phyloP scores from a whole-genome alignment of 1,140 invertebrate species.

The Pogonus chalceus region DNA sequence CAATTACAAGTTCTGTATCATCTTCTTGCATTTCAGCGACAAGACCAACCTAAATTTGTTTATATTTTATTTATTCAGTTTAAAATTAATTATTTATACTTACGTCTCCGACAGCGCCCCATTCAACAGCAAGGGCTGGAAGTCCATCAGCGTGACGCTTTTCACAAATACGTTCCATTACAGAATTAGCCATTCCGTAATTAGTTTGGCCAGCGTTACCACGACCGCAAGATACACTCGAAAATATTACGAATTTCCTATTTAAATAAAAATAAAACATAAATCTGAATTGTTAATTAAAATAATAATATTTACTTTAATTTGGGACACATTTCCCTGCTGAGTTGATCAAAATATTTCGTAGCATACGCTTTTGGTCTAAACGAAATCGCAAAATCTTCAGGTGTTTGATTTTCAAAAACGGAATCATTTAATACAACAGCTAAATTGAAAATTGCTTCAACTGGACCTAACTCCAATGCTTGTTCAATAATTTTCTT shows the following conservation, averaged over 20 bases:
- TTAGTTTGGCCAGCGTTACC: slow-evolving; percentile 85
- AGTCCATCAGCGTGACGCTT: slow-evolving; percentile 43
- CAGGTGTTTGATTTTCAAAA: slow-evolving; percentile 50
- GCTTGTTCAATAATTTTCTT: slow-evolving; percentile 50
- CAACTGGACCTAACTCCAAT: slow-evolving; percentile 50
- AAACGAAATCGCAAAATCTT: slow-evolving; percentile 44
- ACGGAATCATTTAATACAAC: slow-evolving; percentile 53
- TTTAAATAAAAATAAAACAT: not conserved
- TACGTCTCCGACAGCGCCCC: slow-evolving; percentile 61
- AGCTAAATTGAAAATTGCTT: slow-evolving; percentile 76
- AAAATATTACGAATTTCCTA: slow-evolving; percentile 66
- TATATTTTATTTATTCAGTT: not conserved
- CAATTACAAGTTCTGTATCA: slow-evolving; percentile 61
- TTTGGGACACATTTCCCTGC: slow-evolving; percentile 44
- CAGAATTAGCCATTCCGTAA: slow-evolving; percentile 68
- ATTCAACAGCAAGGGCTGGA: slow-evolving; percentile 57
- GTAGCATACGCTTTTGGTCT: slow-evolving; percentile 52
- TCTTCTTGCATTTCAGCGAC: slow-evolving; percentile 75
- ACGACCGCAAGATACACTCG: slow-evolving; percentile 76
- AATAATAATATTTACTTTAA: slow-evolving; percentile 35
- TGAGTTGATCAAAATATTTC: slow-evolving; percentile 46
- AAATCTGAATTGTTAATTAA: not conserved
- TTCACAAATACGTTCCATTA: slow-evolving; percentile 65
- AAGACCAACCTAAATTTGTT: slow-evolving; percentile 44
- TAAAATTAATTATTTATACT: slow-evolving; percentile 15